Conservation (phyloP, 1,140 invertebrate genomes). For the Brachionus rubens region DNA sequence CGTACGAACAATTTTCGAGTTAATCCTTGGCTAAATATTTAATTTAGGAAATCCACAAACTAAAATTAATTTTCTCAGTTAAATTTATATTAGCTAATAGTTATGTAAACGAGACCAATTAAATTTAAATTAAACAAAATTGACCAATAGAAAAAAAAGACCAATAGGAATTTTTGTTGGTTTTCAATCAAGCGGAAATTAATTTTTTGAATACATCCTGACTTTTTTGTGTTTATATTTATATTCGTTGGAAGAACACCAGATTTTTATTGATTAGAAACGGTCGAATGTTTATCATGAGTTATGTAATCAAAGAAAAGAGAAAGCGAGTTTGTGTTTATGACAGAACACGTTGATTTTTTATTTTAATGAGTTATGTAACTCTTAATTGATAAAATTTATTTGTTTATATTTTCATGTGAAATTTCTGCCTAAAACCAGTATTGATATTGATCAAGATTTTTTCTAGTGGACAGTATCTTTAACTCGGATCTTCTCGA, state of each 20-base stretch:
- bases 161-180: too few species aligned
- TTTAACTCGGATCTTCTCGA: too few species aligned
- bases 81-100: slow-evolving; percentile 10
- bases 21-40: neutral
- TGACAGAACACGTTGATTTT: slow-evolving; percentile 23
- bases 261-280: too few species aligned
- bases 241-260: too few species aligned
- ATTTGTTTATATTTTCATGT: too few species aligned
- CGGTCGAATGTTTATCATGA: neutral
- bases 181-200: slow-evolving; percentile 27
- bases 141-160: neutral
- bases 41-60: neutral
- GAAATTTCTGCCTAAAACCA: too few species aligned
- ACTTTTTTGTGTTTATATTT: neutral
- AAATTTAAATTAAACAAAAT: neutral
- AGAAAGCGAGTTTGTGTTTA: neutral
- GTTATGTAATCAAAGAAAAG: slow-evolving; percentile 18
- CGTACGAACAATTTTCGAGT: slow-evolving; percentile 28
- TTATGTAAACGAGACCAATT: neutral
- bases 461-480: too few species aligned
- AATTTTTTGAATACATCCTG: neutral
- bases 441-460: too few species aligned
- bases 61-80: slow-evolving; percentile 31
- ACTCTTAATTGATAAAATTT: neutral
- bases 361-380: slow-evolving; percentile 21